Evolutionary conservation across 2,113 vertebrate genomes (phyloP).

Genomic region (Psophia crepitans): DNA sequence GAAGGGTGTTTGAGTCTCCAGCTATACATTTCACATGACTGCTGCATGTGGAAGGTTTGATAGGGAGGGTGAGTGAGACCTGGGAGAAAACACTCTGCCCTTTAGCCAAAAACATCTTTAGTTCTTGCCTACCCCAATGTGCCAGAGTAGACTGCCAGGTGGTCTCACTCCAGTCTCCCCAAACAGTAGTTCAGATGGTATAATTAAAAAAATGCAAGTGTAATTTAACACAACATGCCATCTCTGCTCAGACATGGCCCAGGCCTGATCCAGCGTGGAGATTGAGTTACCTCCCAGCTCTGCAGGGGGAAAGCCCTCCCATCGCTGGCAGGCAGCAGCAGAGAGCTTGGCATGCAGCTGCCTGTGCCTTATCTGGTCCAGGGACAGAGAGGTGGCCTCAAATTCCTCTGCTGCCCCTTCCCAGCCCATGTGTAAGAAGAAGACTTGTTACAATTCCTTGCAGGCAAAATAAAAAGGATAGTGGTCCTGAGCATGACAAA

Average conservation of each 20-base stretch:
- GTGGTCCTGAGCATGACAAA: background rate
- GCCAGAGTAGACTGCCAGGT: background rate
- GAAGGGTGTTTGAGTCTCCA: background rate
- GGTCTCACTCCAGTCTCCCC: background rate
- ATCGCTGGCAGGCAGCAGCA: background rate
- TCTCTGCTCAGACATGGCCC: background rate
- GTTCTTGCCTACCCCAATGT: background rate
- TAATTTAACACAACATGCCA: slow-evolving; percentile 28
- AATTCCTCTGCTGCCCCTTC: background rate
- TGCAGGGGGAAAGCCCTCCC: background rate
- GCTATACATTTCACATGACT: background rate
- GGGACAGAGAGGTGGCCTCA: background rate
- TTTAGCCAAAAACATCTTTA: background rate
- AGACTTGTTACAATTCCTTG: background rate
- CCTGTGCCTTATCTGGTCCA: background rate
- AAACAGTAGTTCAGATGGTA: background rate
- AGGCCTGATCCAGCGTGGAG: background rate
- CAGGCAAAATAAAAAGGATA: background rate
- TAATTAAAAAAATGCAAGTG: background rate
- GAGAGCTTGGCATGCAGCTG: slow-evolving; percentile 1
- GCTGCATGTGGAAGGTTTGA: background rate
- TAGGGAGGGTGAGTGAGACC: background rate
- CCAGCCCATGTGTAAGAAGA: background rate
- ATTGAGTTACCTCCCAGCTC: slow-evolving; percentile 4
- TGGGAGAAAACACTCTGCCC: background rate